These are phyloP conservation scores for Caenorhabditis sp. DNA, from an alignment of 2,888 invertebrate species.

Conservation along the genomic window DNA sequence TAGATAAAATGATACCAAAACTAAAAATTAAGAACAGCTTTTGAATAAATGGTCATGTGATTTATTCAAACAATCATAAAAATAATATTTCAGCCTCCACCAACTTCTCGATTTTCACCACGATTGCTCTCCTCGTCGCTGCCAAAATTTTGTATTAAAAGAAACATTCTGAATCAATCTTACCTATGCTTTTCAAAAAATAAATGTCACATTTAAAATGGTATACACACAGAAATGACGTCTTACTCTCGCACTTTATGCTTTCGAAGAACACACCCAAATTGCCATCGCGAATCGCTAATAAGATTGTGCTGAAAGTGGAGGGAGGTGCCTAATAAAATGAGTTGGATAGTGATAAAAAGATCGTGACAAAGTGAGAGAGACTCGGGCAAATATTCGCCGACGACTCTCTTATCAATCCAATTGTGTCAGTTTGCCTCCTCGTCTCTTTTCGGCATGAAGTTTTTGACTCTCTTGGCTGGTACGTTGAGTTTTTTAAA, in stretches of 20 bases:
- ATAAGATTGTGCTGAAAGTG: constrained; percentile 62
- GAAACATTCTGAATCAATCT: neutral
- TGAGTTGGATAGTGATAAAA: constrained; percentile 64
- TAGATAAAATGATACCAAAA: too few species aligned
- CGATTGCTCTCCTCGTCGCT: neutral
- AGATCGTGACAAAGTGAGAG: constrained; percentile 38
- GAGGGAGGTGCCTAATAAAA: constrained; percentile 59
- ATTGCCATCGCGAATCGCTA: constrained; percentile 45
- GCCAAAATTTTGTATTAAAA: constrained; percentile 14
- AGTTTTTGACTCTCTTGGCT: constrained; percentile 57
- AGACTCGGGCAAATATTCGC: constrained; percentile 50
- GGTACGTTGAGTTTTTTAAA: constrained; percentile 42
- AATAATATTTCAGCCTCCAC: constrained; percentile 29
- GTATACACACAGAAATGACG: constrained; percentile 37
- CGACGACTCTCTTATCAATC: constrained; percentile 48
- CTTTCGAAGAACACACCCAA: constrained; percentile 56
- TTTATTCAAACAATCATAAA: neutral
- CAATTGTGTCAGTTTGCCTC: constrained; percentile 26
- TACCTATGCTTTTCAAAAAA: neutral
- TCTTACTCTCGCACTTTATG: constrained; percentile 40
- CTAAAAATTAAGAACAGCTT: too few species aligned
- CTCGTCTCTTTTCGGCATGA: constrained; percentile 59
- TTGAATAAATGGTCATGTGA: too few species aligned
- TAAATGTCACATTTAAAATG: constrained; percentile 27
- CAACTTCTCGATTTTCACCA: constrained; percentile 25